A percentile compares a stretch with the other conserved stretches of the same genome.
Evolutionary conservation across 2,113 vertebrate genomes (phyloP).

Genomic region (Hucho hucho): DNA sequence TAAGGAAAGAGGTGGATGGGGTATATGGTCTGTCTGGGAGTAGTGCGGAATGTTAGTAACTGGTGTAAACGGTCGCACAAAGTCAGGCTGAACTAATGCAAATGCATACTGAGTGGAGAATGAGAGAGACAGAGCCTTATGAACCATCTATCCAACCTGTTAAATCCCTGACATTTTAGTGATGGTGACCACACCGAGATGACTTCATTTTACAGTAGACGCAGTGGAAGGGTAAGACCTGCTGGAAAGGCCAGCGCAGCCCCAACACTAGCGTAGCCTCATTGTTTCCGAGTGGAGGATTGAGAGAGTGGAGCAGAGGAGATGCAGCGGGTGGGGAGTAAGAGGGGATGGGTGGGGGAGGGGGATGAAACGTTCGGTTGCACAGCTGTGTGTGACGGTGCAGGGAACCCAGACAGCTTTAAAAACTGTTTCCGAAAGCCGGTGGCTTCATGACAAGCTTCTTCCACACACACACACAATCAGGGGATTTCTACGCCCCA

Average conservation of each 20-base stretch:
- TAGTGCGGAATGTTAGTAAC: not conserved
- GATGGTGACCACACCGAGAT: not conserved
- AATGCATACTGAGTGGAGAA: not conserved
- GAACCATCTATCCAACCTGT: not conserved
- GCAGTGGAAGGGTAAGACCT: not conserved
- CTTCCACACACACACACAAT: constrained; percentile 10
- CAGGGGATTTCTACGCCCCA: constrained; percentile 1
- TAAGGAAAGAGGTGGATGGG: not conserved
- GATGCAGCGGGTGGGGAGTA: not conserved
- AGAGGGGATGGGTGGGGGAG: constrained; percentile 1
- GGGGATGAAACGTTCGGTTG: constrained; percentile 4
- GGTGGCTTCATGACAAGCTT: constrained; percentile 15
- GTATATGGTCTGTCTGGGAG: not conserved
- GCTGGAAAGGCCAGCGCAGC: not conserved
- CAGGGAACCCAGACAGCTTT: constrained; percentile 14
- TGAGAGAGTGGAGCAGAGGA: not conserved
- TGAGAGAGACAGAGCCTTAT: not conserved
- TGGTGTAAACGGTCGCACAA: not conserved
- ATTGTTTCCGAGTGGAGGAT: not conserved
- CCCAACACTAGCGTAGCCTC: not conserved
- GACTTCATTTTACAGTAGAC: not conserved
- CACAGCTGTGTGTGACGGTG: constrained; percentile 2
- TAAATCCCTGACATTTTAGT: not conserved
- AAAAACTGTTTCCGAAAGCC: constrained; percentile 15
- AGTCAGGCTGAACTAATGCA: not conserved